phyloP scores from a whole-genome alignment of 2,113 vertebrate species.

The Alligator mississippiensis region DNA sequence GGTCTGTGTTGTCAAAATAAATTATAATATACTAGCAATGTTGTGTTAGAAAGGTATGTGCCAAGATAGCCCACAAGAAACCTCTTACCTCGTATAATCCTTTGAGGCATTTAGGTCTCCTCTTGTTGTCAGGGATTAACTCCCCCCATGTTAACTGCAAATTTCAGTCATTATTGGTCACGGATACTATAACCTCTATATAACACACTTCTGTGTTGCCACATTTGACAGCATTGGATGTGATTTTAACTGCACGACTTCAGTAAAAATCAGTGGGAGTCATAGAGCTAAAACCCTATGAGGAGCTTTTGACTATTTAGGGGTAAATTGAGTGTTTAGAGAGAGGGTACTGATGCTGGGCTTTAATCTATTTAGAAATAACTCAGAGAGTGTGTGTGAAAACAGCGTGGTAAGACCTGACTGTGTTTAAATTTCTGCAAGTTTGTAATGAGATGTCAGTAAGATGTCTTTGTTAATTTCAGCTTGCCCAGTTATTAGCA shows the following conservation, averaged over 20 bases:
- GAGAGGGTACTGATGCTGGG: background rate
- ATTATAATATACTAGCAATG: background rate
- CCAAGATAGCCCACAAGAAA: background rate
- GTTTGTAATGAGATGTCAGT: conserved; percentile 12
- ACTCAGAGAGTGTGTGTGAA: background rate
- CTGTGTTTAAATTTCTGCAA: background rate
- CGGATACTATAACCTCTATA: background rate
- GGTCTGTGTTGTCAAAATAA: background rate
- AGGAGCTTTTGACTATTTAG: background rate
- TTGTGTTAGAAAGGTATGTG: background rate
- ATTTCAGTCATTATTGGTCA: fast-evolving
- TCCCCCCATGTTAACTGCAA: background rate
- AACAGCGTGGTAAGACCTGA: background rate
- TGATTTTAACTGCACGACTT: background rate
- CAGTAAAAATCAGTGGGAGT: background rate
- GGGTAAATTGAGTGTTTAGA: background rate
- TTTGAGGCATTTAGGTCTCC: background rate
- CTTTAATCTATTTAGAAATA: background rate
- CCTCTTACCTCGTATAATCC: background rate
- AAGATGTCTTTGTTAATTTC: conserved; percentile 34
- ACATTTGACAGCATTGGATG: background rate
- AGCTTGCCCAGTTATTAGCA: conserved; percentile 94
- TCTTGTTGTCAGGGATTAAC: background rate
- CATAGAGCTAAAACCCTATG: background rate
- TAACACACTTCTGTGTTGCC: background rate